Evolutionary conservation across 2,113 vertebrate genomes (phyloP).

Genomic region (Bombycilla garrulus): DNA sequence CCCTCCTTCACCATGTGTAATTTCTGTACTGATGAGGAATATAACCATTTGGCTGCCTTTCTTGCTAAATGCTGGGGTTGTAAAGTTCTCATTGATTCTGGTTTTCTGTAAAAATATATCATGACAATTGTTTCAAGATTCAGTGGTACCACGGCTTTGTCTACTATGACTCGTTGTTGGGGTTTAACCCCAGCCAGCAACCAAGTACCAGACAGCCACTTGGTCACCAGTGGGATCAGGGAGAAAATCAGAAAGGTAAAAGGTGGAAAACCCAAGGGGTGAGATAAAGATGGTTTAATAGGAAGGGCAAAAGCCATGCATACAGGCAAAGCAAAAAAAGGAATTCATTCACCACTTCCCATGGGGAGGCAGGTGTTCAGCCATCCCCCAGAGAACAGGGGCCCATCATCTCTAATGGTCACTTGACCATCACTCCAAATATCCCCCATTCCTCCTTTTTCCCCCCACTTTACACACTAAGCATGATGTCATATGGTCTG

Average conservation of each 20-base stretch:
- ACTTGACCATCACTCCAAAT: neutral
- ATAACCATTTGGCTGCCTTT: neutral
- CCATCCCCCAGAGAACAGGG: neutral
- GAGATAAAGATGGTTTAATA: neutral
- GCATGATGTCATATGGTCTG: neutral
- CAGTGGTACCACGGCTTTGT: no score
- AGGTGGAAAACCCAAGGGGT: neutral
- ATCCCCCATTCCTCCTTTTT: neutral
- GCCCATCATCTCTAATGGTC: neutral
- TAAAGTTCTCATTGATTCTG: neutral
- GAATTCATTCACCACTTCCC: neutral
- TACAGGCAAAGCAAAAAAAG: neutral
- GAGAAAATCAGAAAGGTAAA: neutral
- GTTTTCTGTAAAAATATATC: neutral
- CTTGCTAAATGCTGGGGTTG: neutral
- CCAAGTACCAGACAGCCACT: neutral
- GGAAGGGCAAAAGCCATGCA: neutral
- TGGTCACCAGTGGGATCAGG: fast-evolving
- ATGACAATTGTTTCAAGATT: neutral
- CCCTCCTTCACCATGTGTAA: neutral
- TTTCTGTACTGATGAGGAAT: neutral
- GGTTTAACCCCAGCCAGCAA: neutral
- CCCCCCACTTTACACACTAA: neutral
- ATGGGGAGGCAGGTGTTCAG: neutral
- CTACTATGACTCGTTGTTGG: neutral